Base-by-base conservation (phyloP, 2,888 invertebrate genomes). In the Hypolimnas misippus region DNA sequence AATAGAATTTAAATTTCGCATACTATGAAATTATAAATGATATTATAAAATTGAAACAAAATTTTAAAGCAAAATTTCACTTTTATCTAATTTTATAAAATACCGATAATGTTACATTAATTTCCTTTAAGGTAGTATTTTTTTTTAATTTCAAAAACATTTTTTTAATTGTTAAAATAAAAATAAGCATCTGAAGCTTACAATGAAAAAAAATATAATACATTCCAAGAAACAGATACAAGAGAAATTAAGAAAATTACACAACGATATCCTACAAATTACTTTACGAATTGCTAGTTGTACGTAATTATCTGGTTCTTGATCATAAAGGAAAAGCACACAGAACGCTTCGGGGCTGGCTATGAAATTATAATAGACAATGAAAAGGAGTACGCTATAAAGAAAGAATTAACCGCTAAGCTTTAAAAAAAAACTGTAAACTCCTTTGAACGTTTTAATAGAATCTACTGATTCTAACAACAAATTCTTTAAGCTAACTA, bases 401-500 rank as follows among this genome's bases (percentile, higher is more conserved):
- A 84, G 79, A 83, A 78, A 74, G 79, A 86, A 86, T 87, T 86
- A 85, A 83, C 81, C 79, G 77, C 79, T 75, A 69, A 79, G 82
- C 78, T 81, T 81, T 79, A n/a, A 25, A 79, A 82, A 81, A 49
- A 54, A 84, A 81, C 77, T 80, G 74, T 77, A 77, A 83, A 78
- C 81, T 83, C 80, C 86, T 89, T 88, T 85, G 84, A 84, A 78
- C 76, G 71, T 73, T 75, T 80, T 83, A 78, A 82, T 79, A 82
- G 79, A 81, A 78, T 78, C 68, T 73, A 81, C 76, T 82, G 82
- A 80, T 76, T 81, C 81, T 78, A 72, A 69, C 71, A 72, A 74
- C 70, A 78, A 81, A 76, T 78, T 79, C 76, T 70, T 40, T 70
- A 70, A 70, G 71, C 73, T 71, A 76, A 73, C 63, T 76, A 72